Base-by-base conservation (phyloP, 2,888 invertebrate genomes). In the Meta bourneti region DNA sequence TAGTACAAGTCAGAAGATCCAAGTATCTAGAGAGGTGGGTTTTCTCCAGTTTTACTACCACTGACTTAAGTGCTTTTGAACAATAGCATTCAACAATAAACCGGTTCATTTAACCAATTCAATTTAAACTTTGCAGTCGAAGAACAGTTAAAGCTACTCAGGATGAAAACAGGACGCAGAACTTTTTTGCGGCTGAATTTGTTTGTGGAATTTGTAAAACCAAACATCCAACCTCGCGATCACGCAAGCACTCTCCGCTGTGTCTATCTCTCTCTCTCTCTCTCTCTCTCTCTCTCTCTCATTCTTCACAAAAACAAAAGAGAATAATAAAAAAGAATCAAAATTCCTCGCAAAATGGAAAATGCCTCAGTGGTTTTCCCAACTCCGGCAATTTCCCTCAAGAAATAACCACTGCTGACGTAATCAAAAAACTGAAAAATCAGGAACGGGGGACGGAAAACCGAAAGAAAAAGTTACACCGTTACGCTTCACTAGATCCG, bases 401-500 rank as follows among this genome's bases (percentile, higher is more conserved):
- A 84, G 89, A 84, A 90, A 90, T 90, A 83, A 84, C 89, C 83
- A 84, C 78, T 77, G 89, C 84, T 78, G 83, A 84, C 78, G 77
- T 52, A 79, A 84, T 72, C 72, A 79, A 90, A 84, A 88, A 78
- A 87, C 79, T 79, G 72, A 87, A 82, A 89, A 89, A 83, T 70
- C 71, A 74, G 34, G 71, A 70, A n/a, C 52, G 52, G 69, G 6
- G n/a, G 11, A 61, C 77, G 48, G 20, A 77, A 61, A 52, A 20
- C 52, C 20, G 54, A 54, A 84, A 75, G 19, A 85, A 87, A 71
- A 71, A 51, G 72, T 54, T 74, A 78, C 83, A 75, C 48, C 70
- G 89, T 71, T 84, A 84, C 89, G 89, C 84, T 84, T 84, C 83
- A 90, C 89, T 90, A 90, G 78, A 83, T 83, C 79, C 48, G 83